Conservation (phyloP, 2,113 vertebrate species). For the Carettochelys insculpta region DNA sequence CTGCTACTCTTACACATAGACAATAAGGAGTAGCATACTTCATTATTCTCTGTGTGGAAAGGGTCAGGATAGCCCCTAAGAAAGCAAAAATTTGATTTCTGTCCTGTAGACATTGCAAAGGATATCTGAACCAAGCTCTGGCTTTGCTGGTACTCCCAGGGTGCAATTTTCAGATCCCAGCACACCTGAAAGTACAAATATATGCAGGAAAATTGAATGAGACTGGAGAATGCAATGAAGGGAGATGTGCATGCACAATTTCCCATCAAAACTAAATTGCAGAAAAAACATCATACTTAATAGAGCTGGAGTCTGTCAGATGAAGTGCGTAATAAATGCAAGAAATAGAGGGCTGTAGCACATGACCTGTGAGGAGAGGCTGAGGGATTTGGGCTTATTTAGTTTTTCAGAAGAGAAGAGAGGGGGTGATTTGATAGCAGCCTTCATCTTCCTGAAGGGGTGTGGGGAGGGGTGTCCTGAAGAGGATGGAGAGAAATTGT, state of each 20-base stretch:
- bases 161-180: neutral
- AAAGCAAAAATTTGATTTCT: neutral
- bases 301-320: neutral
- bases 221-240: neutral
- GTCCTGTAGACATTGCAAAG: neutral
- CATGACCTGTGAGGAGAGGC: too few relatives aligned
- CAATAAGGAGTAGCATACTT: neutral
- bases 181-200: neutral
- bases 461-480: too few relatives aligned
- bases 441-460: too few relatives aligned
- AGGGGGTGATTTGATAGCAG: too few relatives aligned
- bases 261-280: fast-evolving
- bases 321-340: neutral
- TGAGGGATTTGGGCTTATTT: too few relatives aligned
- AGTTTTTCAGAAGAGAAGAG: too few relatives aligned
- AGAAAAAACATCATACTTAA: neutral
- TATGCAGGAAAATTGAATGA: neutral
- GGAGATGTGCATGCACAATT: fast-evolving
- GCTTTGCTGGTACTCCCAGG: neutral
- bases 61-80: neutral
- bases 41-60: neutral
- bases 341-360: too few relatives aligned
- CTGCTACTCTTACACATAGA: neutral
- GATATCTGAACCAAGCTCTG: neutral
- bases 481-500: too few relatives aligned